Conservation (phyloP, 2,797 vertebrate genomes). For the Gymnoscopelus braueri region DNA sequence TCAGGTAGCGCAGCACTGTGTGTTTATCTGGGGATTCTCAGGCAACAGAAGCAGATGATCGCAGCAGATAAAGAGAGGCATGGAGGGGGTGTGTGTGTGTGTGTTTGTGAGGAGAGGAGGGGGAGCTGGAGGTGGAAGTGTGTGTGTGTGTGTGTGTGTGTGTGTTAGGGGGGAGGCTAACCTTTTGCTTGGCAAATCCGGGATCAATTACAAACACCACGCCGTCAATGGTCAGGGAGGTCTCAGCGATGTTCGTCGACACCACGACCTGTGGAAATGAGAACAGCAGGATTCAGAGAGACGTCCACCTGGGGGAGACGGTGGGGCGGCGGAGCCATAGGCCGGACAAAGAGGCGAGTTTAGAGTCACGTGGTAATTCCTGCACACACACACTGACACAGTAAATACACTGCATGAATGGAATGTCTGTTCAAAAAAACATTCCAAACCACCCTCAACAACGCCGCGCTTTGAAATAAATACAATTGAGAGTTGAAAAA, state of each 20-base stretch:
- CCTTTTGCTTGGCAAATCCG: constrained; percentile 99
- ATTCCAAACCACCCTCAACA: too few species aligned
- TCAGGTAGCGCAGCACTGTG: constrained; percentile 69
- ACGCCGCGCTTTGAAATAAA: neutral
- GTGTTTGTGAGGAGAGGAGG: neutral
- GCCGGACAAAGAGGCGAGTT: neutral
- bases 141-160: neutral
- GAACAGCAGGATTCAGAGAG: constrained; percentile 40
- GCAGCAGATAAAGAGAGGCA: constrained; percentile 71
- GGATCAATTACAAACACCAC: constrained; percentile 99
- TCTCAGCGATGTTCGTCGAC: constrained; percentile 98
- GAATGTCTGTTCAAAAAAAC: too few species aligned
- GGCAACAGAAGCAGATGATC: constrained; percentile 77
- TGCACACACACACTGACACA: neutral
- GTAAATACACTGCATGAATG: too few species aligned
- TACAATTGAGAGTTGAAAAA: neutral
- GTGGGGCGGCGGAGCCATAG: neutral
- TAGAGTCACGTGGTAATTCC: neutral
- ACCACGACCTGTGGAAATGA: constrained; percentile 89
- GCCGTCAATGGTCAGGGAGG: constrained; percentile 95
- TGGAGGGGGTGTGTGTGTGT: constrained; percentile 13
- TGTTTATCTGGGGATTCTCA: constrained; percentile 76
- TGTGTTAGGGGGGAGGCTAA: constrained; percentile 61
- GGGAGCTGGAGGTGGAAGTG: constrained; percentile 21
- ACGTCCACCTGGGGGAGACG: constrained; percentile 18